Evolutionary conservation across 2,113 vertebrate species (phyloP).

Genomic region (Ictalurus punctatus): DNA sequence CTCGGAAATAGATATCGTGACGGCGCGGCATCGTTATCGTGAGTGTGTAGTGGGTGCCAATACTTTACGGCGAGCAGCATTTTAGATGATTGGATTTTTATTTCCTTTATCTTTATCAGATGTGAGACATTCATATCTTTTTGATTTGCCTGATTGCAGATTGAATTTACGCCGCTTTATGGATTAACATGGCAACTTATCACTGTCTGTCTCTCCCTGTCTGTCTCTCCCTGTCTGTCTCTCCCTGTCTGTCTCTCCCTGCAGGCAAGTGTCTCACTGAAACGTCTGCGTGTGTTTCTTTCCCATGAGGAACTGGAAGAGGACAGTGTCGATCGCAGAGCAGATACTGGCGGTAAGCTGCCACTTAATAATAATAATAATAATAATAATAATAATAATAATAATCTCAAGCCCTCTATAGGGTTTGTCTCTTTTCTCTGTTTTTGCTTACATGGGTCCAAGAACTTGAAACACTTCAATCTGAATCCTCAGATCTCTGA

Average conservation of each 20-base stretch:
- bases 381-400: not conserved
- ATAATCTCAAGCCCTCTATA: not conserved
- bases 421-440: too few relatives aligned
- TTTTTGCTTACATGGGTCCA: not conserved
- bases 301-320: slow-evolving; percentile 92
- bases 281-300: slow-evolving; percentile 87
- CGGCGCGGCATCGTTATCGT: not conserved
- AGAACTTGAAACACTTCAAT: not conserved
- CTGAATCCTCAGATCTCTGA: not conserved
- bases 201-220: not conserved
- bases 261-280: slow-evolving; percentile 92
- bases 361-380: not conserved
- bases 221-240: not conserved
- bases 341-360: slow-evolving; percentile 67
- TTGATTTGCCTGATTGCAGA: not conserved
- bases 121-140: not conserved
- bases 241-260: not conserved
- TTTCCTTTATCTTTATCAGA: not conserved
- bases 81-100: not conserved
- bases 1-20: not conserved
- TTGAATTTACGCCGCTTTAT: not conserved
- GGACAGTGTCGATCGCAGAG: slow-evolving; percentile 76
- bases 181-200: not conserved
- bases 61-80: not conserved
- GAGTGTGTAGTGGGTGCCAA: not conserved